A percentile compares a stretch with the other conserved stretches of the same genome.
These are phyloP conservation scores for Hirundichthys speculiger DNA, from an alignment of 2,113 vertebrate genomes.

Conservation along the genomic window DNA sequence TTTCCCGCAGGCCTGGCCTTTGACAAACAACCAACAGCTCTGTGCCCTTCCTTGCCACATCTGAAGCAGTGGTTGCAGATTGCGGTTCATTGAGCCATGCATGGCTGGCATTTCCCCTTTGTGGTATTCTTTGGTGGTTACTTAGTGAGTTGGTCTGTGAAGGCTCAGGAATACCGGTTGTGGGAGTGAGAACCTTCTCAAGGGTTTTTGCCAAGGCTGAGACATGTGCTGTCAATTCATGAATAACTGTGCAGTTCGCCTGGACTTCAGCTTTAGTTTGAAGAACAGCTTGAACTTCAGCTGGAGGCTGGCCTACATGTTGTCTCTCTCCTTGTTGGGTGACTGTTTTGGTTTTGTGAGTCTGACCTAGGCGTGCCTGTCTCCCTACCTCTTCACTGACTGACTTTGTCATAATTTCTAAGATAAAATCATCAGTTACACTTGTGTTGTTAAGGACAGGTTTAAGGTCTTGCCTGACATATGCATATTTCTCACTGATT, in stretches of 20 bases:
- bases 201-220: background rate
- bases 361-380: background rate
- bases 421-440: background rate
- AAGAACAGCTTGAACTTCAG: background rate
- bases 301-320: background rate
- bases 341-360: background rate
- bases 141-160: background rate
- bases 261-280: too few relatives aligned
- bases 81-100: too few relatives aligned
- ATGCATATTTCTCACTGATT: background rate
- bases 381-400: background rate
- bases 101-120: too few relatives aligned
- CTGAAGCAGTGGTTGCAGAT: background rate
- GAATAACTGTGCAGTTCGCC: background rate
- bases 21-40: background rate
- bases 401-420: background rate
- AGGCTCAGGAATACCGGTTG: background rate
- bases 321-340: background rate
- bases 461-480: background rate
- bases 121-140: too few relatives aligned
- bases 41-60: background rate
- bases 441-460: background rate
- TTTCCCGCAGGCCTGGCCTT: background rate
- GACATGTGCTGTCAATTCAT: background rate
- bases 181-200: slow-evolving; percentile 5